Base-by-base conservation (phyloP, 2,113 vertebrate species). In the Rhipidura dahli region DNA sequence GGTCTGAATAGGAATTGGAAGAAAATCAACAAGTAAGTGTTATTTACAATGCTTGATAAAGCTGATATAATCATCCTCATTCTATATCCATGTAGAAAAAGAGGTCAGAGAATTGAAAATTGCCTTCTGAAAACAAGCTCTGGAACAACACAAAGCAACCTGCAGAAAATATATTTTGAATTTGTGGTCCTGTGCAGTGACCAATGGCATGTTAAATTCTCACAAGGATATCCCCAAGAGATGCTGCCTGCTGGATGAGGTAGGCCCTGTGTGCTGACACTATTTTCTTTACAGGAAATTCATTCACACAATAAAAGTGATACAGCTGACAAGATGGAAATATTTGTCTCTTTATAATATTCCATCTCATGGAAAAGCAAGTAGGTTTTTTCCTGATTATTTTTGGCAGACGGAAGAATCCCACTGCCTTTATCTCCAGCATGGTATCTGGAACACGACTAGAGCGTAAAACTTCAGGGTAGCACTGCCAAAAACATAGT, bases 381-480 rank as follows among this genome's bases (percentile, higher is more conserved):
- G 28, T 45, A 49, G 8, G 0, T 26, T 49, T 89, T 63, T 89
- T 40, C 39, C 33, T 56, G 6, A 13, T 56, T 81, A 42, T 45
- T 93, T 80, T 68, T 68, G 11, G 16, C 39, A 45, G 28, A 78
- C 10, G 24, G 11, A 85, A 70, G 56, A 85, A 61, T 68, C 2
- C 7, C 54, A 14, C 18, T 61, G 30, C 16, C 23, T 64, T 80
- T 79, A 20, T 70, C 17, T 44, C 11, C 5, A 24, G 13, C 31
- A 70, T 0, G 0, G 11, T 65, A 24, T 39, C n/a, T 77, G 26
- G 33, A 73, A 60, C 6, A 84, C 11, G 15, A 71, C 28, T 68
- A 54, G 17, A 45, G 9, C 1, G 10, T 30, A 49, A 71, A 80
- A 72, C 5, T 50, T 50, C 40, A 73, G 24, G 14, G 11, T 11